Evolutionary conservation across 2,888 invertebrate species (phyloP).

Genomic region (Tetragonula carbonaria): DNA sequence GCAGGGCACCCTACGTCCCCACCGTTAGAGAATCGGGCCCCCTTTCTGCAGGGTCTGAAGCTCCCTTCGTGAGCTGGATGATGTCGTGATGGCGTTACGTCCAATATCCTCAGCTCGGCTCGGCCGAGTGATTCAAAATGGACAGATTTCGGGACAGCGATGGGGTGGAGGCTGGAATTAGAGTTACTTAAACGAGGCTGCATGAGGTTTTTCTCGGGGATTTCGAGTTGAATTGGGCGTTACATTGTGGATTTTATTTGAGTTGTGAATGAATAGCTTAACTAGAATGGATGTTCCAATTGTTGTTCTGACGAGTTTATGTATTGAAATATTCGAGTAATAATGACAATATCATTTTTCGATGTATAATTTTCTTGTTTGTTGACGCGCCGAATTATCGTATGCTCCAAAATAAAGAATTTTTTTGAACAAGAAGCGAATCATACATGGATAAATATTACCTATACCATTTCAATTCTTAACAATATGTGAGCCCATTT

Average conservation of each 20-base stretch:
- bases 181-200: background rate
- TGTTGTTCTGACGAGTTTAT: too few species aligned
- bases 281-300: too few species aligned
- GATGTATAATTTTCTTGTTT: too few species aligned
- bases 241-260: background rate
- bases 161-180: conserved; percentile 21
- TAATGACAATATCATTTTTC: too few species aligned
- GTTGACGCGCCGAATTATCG: too few species aligned
- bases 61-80: conserved; percentile 60
- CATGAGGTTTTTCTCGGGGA: background rate
- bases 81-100: conserved; percentile 79
- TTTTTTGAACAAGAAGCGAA: too few species aligned
- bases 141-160: conserved; percentile 64
- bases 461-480: too few species aligned
- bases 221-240: background rate
- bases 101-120: conserved; percentile 75
- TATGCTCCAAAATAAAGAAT: too few species aligned
- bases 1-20: conserved; percentile 53
- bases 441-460: too few species aligned
- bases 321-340: too few species aligned
- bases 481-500: too few species aligned
- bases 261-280: too few species aligned
- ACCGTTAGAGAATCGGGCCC: conserved; percentile 16
- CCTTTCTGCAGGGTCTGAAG: conserved; percentile 30
- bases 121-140: conserved; percentile 71